Conservation (phyloP, 2,113 vertebrate genomes). For the Cyprinodon brontotheroides region DNA sequence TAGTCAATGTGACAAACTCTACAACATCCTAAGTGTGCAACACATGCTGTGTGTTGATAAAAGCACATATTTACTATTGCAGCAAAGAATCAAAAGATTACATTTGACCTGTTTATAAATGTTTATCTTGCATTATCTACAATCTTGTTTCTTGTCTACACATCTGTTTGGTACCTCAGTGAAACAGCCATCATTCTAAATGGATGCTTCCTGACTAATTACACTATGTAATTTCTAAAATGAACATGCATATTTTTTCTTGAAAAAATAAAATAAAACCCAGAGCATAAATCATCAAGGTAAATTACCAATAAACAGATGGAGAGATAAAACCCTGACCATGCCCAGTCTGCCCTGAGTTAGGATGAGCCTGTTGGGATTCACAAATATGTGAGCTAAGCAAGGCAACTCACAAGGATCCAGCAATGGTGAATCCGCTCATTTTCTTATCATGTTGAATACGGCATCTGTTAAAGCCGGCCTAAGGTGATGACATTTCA, state of each 20-base stretch:
- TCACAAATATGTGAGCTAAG: slow-evolving; percentile 7
- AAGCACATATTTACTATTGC: slow-evolving; percentile 5
- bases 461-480: not conserved
- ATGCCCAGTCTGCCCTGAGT: slow-evolving; percentile 11
- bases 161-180: slow-evolving; percentile 60
- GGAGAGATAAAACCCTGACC: slow-evolving; percentile 64
- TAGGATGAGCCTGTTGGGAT: slow-evolving; percentile 39
- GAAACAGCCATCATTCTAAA: slow-evolving; percentile 60
- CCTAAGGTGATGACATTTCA: not conserved
- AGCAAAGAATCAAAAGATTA: slow-evolving; percentile 20
- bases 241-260: slow-evolving; percentile 76
- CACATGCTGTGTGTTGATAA: not conserved
- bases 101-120: slow-evolving; percentile 42
- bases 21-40: not conserved
- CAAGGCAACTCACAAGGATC: not conserved
- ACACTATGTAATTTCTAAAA: slow-evolving; percentile 74
- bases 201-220: slow-evolving; percentile 69
- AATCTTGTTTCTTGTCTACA: slow-evolving; percentile 60
- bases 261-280: slow-evolving; percentile 57
- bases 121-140: slow-evolving; percentile 34
- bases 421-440: not conserved
- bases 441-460: not conserved
- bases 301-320: slow-evolving; percentile 75
- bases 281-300: slow-evolving; percentile 65
- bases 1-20: not conserved